phyloP scores from a whole-genome alignment of 2,113 vertebrate species.

The Ancistrus triradiatus region DNA sequence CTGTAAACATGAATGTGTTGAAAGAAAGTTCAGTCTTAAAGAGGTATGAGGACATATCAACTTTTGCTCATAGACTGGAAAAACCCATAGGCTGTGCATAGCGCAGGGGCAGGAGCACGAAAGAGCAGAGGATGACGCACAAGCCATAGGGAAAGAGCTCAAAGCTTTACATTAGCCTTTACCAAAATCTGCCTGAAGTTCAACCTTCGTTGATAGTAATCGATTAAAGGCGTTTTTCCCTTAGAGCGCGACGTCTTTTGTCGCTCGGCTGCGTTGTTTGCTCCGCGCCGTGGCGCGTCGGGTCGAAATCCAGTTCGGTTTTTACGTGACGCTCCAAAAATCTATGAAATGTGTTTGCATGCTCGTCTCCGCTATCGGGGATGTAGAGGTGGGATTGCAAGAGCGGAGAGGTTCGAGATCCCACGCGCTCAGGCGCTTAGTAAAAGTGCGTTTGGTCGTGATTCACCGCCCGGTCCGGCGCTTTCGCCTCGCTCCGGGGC shows the following conservation, averaged over 20 bases:
- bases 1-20: slow-evolving; percentile 53
- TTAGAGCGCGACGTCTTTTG: background rate
- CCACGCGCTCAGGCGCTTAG: slow-evolving; percentile 74
- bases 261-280: slow-evolving; percentile 12
- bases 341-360: slow-evolving; percentile 82
- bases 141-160: background rate
- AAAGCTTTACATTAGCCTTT: background rate
- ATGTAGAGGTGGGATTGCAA: slow-evolving; percentile 86
- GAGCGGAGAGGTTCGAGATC: slow-evolving; percentile 76
- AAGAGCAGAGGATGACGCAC: background rate
- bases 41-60: slow-evolving; percentile 56
- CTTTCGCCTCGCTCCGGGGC: slow-evolving; percentile 51
- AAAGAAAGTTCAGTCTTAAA: slow-evolving; percentile 58
- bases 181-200: background rate
- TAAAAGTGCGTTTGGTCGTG: slow-evolving; percentile 68
- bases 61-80: slow-evolving; percentile 41
- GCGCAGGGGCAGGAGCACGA: slow-evolving; percentile 9
- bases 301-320: slow-evolving; percentile 81
- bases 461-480: slow-evolving; percentile 54
- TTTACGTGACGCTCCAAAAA: slow-evolving; percentile 84
- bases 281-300: slow-evolving; percentile 26
- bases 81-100: slow-evolving; percentile 36
- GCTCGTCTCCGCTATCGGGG: slow-evolving; percentile 78
- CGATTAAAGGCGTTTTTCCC: too few species aligned
- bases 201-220: too few species aligned